These are phyloP conservation scores for Cricetomys ansorgei DNA, from an alignment of 2,113 vertebrate species.

Conservation along the genomic window DNA sequence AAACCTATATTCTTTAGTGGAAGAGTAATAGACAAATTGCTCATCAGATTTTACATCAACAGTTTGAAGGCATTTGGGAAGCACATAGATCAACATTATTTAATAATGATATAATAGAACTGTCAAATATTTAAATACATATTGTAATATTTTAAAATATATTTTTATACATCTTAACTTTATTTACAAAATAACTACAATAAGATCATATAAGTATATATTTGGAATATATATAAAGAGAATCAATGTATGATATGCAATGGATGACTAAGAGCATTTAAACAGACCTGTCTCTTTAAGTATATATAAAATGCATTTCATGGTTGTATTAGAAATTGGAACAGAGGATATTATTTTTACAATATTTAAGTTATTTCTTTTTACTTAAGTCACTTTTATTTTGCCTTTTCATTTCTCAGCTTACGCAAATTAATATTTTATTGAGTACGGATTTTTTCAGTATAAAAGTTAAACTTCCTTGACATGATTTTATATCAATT, in stretches of 20 bases:
- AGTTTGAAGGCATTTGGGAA: slow-evolving; percentile 12
- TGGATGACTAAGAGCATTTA: slow-evolving; percentile 9
- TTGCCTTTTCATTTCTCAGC: background rate
- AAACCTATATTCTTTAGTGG: background rate
- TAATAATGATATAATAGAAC: background rate
- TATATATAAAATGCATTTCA: slow-evolving; percentile 15
- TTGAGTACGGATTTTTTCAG: background rate
- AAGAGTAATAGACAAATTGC: background rate
- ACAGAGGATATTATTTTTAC: background rate
- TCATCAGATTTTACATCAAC: slow-evolving; percentile 36
- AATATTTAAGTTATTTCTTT: slow-evolving; percentile 8
- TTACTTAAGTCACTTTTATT: slow-evolving; percentile 15
- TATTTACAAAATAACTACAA: background rate
- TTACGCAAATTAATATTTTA: background rate
- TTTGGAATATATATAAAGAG: background rate
- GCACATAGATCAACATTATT: background rate
- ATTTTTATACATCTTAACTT: background rate
- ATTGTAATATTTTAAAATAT: background rate
- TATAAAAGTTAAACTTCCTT: background rate
- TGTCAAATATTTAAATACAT: background rate
- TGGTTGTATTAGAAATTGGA: slow-evolving; percentile 10
- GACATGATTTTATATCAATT: background rate
- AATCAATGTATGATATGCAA: background rate
- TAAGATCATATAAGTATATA: background rate
- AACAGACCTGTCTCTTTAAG: background rate